phyloP scores from a whole-genome alignment of 2,888 invertebrate genomes.

The Caenorhabditis sulstoni region DNA sequence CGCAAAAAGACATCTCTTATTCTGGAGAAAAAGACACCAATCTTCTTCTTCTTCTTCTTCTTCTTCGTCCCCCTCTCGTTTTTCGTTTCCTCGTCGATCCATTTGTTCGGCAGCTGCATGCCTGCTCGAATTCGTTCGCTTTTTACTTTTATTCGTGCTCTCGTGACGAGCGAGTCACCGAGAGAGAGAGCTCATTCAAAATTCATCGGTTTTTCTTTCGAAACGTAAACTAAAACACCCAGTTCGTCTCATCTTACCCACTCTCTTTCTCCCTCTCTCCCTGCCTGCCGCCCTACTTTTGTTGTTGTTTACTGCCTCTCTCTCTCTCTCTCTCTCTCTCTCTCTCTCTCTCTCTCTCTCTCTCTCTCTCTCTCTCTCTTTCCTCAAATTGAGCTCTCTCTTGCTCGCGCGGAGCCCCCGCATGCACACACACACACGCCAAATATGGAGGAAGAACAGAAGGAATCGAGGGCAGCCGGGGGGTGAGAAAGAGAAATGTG shows the following conservation, averaged over 20 bases:
- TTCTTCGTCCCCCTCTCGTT: neutral
- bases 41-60: constrained; percentile 15
- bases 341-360: too few relatives aligned
- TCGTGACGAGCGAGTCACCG: too few relatives aligned
- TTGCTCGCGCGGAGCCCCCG: constrained; percentile 27
- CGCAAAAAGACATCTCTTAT: constrained; percentile 25
- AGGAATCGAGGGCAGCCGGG: constrained; percentile 35
- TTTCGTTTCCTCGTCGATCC: neutral
- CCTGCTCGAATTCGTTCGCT: neutral
- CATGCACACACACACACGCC: constrained; percentile 16
- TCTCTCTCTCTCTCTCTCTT: neutral
- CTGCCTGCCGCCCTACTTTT: constrained; percentile 7
- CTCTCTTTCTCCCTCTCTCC: constrained; percentile 9
- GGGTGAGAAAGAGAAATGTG: constrained; percentile 21
- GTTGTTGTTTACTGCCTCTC: constrained; percentile 52
- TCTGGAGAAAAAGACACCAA: constrained; percentile 15
- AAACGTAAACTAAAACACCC: constrained; percentile 33
- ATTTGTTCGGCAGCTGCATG: neutral
- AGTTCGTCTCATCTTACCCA: constrained; percentile 40
- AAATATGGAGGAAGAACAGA: constrained; percentile 44
- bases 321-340: constrained; percentile 24
- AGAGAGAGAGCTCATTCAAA: constrained; percentile 33
- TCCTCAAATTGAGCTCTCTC: constrained; percentile 5
- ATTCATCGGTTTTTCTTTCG: constrained; percentile 47
- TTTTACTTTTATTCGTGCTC: constrained; percentile 29